phyloP scores from a whole-genome alignment of 2,113 vertebrate genomes.

The Coregonus clupeaformis region DNA sequence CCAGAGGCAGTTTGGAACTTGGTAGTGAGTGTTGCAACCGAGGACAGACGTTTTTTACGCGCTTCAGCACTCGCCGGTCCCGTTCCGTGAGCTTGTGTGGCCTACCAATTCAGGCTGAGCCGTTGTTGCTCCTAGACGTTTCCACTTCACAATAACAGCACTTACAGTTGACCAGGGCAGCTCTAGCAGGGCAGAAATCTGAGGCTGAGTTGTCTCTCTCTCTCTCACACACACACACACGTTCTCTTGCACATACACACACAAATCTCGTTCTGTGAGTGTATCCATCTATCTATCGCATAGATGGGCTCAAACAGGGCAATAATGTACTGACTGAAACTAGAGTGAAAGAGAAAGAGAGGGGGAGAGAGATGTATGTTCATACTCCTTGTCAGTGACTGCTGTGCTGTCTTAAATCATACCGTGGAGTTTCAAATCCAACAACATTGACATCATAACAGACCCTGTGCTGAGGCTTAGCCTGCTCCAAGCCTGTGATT shows the following conservation, averaged over 20 bases:
- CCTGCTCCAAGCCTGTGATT: too few species aligned
- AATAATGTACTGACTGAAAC: neutral
- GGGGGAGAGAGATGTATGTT: neutral
- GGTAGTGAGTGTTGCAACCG: too few species aligned
- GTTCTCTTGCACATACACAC: constrained; percentile 7
- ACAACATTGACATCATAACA: neutral
- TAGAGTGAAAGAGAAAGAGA: neutral
- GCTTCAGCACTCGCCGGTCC: too few species aligned
- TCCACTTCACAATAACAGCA: too few species aligned
- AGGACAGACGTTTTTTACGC: too few species aligned
- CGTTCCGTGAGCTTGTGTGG: too few species aligned
- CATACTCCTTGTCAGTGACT: neutral
- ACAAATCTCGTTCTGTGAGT: neutral
- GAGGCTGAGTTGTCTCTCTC: too few species aligned
- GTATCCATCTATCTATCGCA: neutral
- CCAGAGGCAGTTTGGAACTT: too few species aligned
- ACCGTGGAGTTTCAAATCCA: neutral
- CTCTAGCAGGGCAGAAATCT: too few species aligned
- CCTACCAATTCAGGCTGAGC: too few species aligned
- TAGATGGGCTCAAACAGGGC: neutral
- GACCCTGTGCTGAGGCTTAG: neutral
- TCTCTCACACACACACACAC: neutral
- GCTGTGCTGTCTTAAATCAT: neutral
- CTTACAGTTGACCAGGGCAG: too few species aligned
- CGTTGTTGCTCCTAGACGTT: too few species aligned